Conservation (phyloP, 2,113 vertebrate genomes). For the Tragelaphus strepsiceros region DNA sequence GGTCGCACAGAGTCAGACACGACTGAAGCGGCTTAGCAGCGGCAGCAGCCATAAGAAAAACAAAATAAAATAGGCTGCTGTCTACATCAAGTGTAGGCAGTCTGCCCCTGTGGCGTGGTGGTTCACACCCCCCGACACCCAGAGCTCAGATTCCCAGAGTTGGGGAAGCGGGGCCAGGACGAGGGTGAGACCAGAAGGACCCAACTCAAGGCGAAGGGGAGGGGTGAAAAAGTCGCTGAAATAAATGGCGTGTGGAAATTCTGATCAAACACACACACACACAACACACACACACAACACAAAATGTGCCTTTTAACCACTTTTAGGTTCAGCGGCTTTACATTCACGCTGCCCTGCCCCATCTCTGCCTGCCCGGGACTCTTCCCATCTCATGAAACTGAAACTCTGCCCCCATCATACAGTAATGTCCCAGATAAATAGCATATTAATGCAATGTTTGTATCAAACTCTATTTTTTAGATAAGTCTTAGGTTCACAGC, state of each 20-base stretch:
- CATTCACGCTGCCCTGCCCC: fast-evolving
- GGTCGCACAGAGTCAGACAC: not conserved
- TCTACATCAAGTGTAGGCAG: not conserved
- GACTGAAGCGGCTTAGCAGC: not conserved
- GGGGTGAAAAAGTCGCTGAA: not conserved
- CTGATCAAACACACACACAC: not conserved
- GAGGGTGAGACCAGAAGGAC: fast-evolving
- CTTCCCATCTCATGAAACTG: not conserved
- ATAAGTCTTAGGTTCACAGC: not conserved
- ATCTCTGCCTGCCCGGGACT: no score
- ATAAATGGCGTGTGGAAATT: not conserved
- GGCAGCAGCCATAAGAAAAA: not conserved
- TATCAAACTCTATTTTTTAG: not conserved
- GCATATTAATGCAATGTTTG: not conserved
- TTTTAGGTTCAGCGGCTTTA: not conserved
- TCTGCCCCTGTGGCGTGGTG: not conserved
- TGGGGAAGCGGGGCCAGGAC: fast-evolving
- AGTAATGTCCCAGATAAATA: not conserved
- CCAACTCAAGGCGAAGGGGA: not conserved
- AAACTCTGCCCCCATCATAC: not conserved
- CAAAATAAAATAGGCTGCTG: not conserved
- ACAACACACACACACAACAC: not conserved
- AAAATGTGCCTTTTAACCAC: no score
- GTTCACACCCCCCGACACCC: fast-evolving
- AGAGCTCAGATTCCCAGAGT: not conserved